phyloP scores from a whole-genome alignment of 1,140 invertebrate genomes.

The Acromyrmex charruanus region DNA sequence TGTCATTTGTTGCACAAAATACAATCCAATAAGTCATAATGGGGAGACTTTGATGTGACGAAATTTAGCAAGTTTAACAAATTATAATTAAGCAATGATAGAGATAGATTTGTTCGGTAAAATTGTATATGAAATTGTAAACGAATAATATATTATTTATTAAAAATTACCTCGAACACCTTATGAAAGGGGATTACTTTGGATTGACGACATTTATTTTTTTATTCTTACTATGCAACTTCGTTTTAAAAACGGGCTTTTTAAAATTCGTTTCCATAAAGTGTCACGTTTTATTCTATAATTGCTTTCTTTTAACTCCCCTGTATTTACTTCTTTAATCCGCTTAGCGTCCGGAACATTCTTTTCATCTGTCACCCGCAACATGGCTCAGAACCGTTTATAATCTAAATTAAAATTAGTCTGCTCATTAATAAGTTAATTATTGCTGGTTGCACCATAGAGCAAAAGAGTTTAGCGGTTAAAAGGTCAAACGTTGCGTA shows the following conservation, averaged over 20 bases:
- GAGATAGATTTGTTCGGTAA: not conserved
- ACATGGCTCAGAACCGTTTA: not conserved
- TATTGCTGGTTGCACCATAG: not conserved
- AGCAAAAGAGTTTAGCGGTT: not conserved
- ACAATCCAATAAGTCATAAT: slow-evolving; percentile 3
- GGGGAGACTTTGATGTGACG: not conserved
- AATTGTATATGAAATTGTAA: not conserved
- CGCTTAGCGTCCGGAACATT: not conserved
- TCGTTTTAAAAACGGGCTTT: not conserved
- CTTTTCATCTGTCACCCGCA: not conserved
- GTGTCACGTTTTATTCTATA: slow-evolving; percentile 17
- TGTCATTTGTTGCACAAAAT: not conserved
- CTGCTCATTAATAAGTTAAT: slow-evolving; percentile 4
- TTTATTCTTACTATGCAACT: not conserved
- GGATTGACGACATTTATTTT: not conserved
- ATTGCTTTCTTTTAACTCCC: not conserved
- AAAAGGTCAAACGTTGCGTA: not conserved
- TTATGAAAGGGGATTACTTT: not conserved
- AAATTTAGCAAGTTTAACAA: slow-evolving; percentile 7
- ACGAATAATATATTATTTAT: slow-evolving; percentile 34
- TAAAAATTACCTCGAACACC: slow-evolving; percentile 6
- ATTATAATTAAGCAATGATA: slow-evolving; percentile 11
- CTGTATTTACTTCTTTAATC: not conserved
- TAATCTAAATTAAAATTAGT: not conserved
- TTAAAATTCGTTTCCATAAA: not conserved